These are phyloP conservation scores for Calephelis perditalis DNA, from an alignment of 2,888 invertebrate genomes.

Conservation along the genomic window DNA sequence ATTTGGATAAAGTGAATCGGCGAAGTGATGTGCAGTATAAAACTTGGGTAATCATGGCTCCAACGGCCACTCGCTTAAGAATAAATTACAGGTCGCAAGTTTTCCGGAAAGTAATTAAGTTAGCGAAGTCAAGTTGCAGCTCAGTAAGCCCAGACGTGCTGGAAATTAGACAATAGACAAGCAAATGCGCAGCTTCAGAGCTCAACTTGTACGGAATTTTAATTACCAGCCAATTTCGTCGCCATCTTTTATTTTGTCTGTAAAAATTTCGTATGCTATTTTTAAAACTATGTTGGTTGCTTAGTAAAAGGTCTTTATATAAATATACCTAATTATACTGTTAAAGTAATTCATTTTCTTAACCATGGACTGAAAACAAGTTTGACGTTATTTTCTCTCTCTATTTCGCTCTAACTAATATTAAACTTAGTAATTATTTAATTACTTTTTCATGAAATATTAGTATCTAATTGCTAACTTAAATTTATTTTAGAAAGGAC, in stretches of 20 bases:
- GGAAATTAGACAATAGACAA: constrained; percentile 28
- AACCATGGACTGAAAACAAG: too few relatives aligned
- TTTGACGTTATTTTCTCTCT: too few relatives aligned
- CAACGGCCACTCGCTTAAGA: constrained; percentile 53
- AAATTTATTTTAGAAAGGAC: too few relatives aligned
- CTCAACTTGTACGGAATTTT: constrained; percentile 19
- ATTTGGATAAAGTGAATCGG: constrained; percentile 5
- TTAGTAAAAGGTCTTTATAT: too few relatives aligned
- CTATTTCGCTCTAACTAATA: too few relatives aligned
- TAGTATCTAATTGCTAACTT: too few relatives aligned
- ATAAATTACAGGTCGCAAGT: constrained; percentile 54
- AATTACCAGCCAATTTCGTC: constrained; percentile 13
- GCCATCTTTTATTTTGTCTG: constrained; percentile 4
- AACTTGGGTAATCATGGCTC: constrained; percentile 58
- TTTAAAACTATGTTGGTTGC: too few relatives aligned
- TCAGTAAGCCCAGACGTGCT: constrained; percentile 27
- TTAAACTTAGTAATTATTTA: too few relatives aligned
- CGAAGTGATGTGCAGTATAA: constrained; percentile 26
- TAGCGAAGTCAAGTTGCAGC: constrained; percentile 40
- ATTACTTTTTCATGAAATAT: too few relatives aligned
- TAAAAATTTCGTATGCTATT: not conserved
- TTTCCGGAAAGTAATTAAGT: constrained; percentile 48
- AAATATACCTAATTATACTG: too few relatives aligned
- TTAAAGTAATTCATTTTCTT: too few relatives aligned
- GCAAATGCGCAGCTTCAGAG: constrained; percentile 18